Evolutionary conservation across 2,888 invertebrate species (phyloP), one percentile per base, ranked within the genome.

Genomic region (Pilophorus perplexus): DNA sequence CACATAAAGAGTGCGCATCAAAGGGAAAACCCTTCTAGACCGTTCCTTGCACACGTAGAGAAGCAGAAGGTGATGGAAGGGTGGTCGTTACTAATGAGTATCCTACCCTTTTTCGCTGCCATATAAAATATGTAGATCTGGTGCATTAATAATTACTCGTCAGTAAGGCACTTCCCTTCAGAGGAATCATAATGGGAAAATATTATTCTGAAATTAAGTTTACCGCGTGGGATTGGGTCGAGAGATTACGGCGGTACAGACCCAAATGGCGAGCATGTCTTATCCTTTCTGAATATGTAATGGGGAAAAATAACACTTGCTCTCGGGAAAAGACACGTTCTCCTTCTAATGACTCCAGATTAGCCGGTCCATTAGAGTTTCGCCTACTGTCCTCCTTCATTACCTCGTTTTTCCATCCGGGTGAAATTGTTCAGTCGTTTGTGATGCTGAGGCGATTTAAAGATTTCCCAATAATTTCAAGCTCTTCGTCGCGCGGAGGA

Each of bases 281-380:
- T 64, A 64, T 50, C 64, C 64, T 52, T 64, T 64, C 64, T 52
- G 64, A 64, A 64, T 64, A 64, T 64, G 64, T 64, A 64, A 64
- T 64, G 64, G 38, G 54, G 52, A 64, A 64, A 64, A 64, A 64
- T 64, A 54, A 50, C 64, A 64, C 52, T 64, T 64, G 64, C 23
- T 64, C 33, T n/a, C 42, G 22, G 10, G 50, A 37, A 52, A 62
- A 42, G 64, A 64, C 64, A 64, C 64, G 64, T 64, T 50, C 14
- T 44, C 25, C 33, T 52, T 64, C 52, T 64, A 64, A 64, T 52
- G 64, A 54, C 64, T 40, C 25, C 25, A 52, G 64, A 64, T 50
- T 64, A 64, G 64, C 54, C 22, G 42, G 52, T 25, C 52, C 52
- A 52, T 52, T 52, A 52, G 52, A 52, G 48, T 48, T 48, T 48